Evolutionary conservation across 2,797 vertebrate species (phyloP), one percentile per base, ranked within the genome.

Genomic region (Rachycentron canadum): DNA sequence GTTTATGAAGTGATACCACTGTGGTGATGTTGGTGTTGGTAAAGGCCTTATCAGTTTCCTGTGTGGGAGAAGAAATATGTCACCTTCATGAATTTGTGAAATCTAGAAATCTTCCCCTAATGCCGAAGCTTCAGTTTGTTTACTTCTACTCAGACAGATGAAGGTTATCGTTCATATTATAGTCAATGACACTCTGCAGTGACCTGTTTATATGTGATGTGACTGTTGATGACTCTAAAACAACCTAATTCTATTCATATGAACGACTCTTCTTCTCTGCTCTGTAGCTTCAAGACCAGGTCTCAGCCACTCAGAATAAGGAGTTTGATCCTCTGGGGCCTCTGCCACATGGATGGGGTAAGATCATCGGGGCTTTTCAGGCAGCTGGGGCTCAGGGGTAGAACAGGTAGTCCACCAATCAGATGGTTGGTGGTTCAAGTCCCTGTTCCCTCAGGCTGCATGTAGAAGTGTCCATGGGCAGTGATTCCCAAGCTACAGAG

Each of bases 261-360:
- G 1, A 32, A 41, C 59, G 16, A 34, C 19, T 67, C 2, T 76
- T 14, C 23, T 38, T 73, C 4, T 78, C 17, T 78, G n/a, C 38
- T 53, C 3, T 83, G n/a, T 26, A 94, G 95, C 61, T 85, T 56
- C 96, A 99, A 94, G 98, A 99, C 88, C 98, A 97, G 92, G 95
- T 94, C 36, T 85, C 96, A 78, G 93, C 96, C 69, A 79, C 95
- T 72, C 96, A 97, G 91, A 98, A 95, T 90, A 97, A 98, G 92
- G 97, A 99, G 92, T 98, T 97, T 95, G 98, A 99, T 93, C 98
- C 98, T 76, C 96, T 99, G 60, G 98, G 98, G 61, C 96, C 97
- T 47, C 93, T 99, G 90, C 97, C 98, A 70, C 93, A 95, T 69
- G 98, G 97, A 92, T 99, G 98, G 98, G 98, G 98, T 99, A 52